These are phyloP conservation scores for Ormyrus labotus DNA, from an alignment of 2,888 invertebrate species.

Conservation along the genomic window DNA sequence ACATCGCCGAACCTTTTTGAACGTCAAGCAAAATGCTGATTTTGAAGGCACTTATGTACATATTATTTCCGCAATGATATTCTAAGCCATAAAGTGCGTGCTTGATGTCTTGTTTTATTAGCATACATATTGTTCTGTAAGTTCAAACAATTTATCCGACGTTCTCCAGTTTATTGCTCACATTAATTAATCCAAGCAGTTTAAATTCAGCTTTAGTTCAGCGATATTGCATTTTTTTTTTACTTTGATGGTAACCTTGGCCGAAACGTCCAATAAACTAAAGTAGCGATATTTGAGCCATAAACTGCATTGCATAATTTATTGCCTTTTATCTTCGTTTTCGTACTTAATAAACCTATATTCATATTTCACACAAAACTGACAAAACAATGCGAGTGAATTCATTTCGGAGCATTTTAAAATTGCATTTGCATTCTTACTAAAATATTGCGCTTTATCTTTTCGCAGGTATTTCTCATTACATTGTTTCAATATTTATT, in stretches of 20 bases:
- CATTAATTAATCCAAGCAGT: too few relatives aligned
- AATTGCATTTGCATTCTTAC: too few relatives aligned
- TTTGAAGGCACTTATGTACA: too few relatives aligned
- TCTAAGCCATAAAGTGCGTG: constrained; percentile 13
- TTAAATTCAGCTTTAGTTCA: too few relatives aligned
- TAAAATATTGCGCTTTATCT: too few relatives aligned
- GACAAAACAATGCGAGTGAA: too few relatives aligned
- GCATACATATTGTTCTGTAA: constrained; percentile 20
- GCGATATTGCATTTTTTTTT: not conserved
- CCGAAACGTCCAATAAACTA: not conserved
- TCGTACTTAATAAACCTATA: not conserved
- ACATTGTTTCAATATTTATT: too few relatives aligned
- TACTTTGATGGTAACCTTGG: not conserved
- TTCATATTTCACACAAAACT: not conserved
- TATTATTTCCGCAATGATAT: constrained; percentile 9
- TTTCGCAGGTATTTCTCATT: too few relatives aligned
- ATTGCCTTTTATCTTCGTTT: not conserved
- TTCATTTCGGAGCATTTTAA: too few relatives aligned
- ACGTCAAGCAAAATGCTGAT: not conserved
- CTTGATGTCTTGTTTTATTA: constrained; percentile 30
- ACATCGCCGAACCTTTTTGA: not conserved
- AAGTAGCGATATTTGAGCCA: not conserved
- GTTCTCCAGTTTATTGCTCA: not conserved
- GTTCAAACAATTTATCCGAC: constrained; percentile 8
- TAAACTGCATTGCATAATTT: not conserved